Base-by-base conservation (phyloP, 2,888 invertebrate genomes). In the Drosophila nr. perissopoda region DNA sequence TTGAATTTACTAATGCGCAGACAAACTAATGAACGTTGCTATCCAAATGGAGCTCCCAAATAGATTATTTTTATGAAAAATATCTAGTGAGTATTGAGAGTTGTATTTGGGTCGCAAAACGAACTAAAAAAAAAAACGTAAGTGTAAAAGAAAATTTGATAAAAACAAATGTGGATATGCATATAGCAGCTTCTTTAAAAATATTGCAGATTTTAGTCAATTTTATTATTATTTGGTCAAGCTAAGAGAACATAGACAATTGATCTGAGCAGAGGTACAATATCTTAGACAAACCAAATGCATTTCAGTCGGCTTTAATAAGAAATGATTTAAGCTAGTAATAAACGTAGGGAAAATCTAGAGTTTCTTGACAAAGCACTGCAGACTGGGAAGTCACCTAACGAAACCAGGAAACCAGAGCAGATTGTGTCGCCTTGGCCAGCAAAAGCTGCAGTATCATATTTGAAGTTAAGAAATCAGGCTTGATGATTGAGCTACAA, bases 21-120 rank as follows among this genome's bases (percentile, higher is more conserved):
- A 67, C 61, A 64, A 36, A 54, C n/a, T 89, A 72, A 76, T 82
- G 73, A 58, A 72, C 34, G 59, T n/a, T 60, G 54, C 51, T 65
- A 76, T 76, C 59, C 62, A 54, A 71, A 69, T 40, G 67, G 59
- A 60, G 66, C 71, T 70, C 82, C 75, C 57, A 18, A 42, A 58
- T 16, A 52, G 18, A 29, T 42, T n/a, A 45, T 49, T 56, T 25
- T 34, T 21, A 21, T 27, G 21, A 34, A 48, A 40, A 21, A 21
- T 27, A 18, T 21, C 3, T 16, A 18, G 40, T 38, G n/a, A 59
- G 31, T 18, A 45, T 65, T 42, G 13, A 52, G 27, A 33, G 27
- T 16, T 10, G 25, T 27, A 13, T n/a, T 31, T 42, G 40, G 21
- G 40, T 2, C 16, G 29, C 16, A 45, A 45, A 21, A 45, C 21